These are phyloP conservation scores for Amphiura filiformis DNA, from an alignment of 35 echinoderm and acorn worm genomes.

Conservation along the genomic window DNA sequence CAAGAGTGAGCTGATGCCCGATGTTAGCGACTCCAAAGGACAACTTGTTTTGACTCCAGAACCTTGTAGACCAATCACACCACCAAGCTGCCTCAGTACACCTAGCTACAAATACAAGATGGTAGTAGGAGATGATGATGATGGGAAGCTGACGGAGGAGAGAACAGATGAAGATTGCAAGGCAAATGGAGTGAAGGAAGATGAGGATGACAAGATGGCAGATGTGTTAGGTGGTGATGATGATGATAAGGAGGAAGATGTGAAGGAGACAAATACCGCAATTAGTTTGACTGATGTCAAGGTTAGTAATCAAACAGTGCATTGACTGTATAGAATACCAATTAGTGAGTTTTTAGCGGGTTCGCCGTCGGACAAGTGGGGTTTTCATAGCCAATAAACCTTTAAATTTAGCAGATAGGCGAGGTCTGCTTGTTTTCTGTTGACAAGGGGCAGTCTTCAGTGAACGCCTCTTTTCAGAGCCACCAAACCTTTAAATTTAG, in stretches of 20 bases:
- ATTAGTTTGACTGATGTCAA: not conserved
- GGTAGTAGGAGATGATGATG: not conserved
- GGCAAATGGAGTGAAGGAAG: not conserved
- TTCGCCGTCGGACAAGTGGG: too few relatives aligned
- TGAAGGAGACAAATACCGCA: not conserved
- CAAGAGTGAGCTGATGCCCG: conserved; percentile 8
- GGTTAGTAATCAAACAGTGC: not conserved
- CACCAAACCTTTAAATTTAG: too few relatives aligned
- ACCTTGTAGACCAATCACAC: not conserved
- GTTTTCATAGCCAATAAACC: too few relatives aligned
- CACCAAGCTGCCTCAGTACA: not conserved
- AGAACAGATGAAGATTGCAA: not conserved
- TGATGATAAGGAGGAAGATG: not conserved
- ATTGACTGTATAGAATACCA: too few relatives aligned
- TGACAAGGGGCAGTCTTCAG: too few relatives aligned
- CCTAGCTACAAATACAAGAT: not conserved
- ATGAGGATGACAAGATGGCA: not conserved
- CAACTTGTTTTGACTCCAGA: not conserved
- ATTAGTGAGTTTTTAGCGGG: too few relatives aligned
- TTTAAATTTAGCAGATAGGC: too few relatives aligned
- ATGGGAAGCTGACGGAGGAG: not conserved
- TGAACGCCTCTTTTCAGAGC: too few relatives aligned
- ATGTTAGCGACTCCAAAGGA: not conserved
- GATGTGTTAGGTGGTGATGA: not conserved
- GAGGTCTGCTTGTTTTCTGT: too few relatives aligned